A percentile compares a stretch with the other conserved stretches of the same genome.
phyloP scores from a whole-genome alignment of 1,140 invertebrate species.

The Littorina saxatilis region DNA sequence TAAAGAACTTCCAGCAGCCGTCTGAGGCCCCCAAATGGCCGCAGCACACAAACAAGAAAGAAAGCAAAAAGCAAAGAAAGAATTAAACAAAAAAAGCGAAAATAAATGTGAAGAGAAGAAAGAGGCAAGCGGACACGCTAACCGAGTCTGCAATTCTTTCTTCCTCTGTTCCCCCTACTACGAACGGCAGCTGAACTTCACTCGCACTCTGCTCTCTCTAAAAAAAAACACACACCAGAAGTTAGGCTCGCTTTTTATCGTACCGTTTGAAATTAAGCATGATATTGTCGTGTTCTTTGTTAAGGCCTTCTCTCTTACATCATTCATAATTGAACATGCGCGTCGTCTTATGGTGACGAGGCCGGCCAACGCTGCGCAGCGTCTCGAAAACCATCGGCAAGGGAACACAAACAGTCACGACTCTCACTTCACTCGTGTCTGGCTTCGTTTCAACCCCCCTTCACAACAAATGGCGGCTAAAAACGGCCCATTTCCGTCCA shows the following conservation, averaged over 20 bases:
- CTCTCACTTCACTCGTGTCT: no score
- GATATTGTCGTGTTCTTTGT: background rate
- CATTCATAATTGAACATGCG: conserved; percentile 6
- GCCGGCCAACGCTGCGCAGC: no score
- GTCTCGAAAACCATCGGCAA: no score
- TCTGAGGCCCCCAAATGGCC: background rate
- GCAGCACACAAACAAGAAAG: background rate
- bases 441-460: no score
- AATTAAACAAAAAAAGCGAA: background rate
- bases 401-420: no score
- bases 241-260: background rate
- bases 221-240: background rate
- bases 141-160: background rate
- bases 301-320: background rate
- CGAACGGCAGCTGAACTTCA: background rate
- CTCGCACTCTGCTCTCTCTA: background rate
- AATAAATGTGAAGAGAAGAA: background rate
- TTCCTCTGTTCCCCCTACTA: background rate
- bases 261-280: background rate
- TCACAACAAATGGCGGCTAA: no score
- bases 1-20: background rate
- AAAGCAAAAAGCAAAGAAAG: background rate
- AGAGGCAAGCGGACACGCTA: background rate
- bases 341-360: background rate
- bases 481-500: no score